Conservation (phyloP, 2,113 vertebrate species). For the Heloderma charlesbogerti region DNA sequence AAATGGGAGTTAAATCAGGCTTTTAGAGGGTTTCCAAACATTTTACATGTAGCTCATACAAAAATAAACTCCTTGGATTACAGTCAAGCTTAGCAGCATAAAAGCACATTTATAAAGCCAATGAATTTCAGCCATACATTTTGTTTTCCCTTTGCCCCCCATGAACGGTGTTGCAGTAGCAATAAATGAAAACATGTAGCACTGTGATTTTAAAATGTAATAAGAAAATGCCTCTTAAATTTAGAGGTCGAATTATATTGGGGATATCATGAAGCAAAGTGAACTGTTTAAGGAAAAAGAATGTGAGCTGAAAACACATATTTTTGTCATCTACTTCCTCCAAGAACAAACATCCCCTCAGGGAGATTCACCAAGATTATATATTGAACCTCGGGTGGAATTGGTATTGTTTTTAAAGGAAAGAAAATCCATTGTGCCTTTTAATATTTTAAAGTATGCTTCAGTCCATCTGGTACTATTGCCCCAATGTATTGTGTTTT, state of each 20-base stretch:
- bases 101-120: constrained; percentile 20
- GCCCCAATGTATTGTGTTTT: constrained; percentile 38
- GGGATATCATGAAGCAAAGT: constrained; percentile 24
- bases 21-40: neutral
- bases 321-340: constrained; percentile 45
- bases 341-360: constrained; percentile 32
- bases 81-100: neutral
- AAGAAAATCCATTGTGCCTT: constrained; percentile 29
- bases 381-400: constrained; percentile 25
- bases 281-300: constrained; percentile 23
- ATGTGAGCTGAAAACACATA: constrained; percentile 23
- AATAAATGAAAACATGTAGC: constrained; percentile 33
- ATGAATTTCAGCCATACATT: constrained; percentile 5
- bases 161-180: neutral
- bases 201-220: constrained; percentile 44
- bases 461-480: constrained; percentile 44
- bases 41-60: neutral
- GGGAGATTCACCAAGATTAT: constrained; percentile 31
- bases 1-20: constrained; percentile 20
- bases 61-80: neutral
- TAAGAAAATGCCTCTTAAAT: constrained; percentile 34
- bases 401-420: constrained; percentile 21
- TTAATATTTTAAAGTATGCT: constrained; percentile 28
- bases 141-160: neutral
- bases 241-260: constrained; percentile 42